Evolutionary conservation across 2,113 vertebrate genomes (phyloP).

Genomic region (Sceloporus undulatus): DNA sequence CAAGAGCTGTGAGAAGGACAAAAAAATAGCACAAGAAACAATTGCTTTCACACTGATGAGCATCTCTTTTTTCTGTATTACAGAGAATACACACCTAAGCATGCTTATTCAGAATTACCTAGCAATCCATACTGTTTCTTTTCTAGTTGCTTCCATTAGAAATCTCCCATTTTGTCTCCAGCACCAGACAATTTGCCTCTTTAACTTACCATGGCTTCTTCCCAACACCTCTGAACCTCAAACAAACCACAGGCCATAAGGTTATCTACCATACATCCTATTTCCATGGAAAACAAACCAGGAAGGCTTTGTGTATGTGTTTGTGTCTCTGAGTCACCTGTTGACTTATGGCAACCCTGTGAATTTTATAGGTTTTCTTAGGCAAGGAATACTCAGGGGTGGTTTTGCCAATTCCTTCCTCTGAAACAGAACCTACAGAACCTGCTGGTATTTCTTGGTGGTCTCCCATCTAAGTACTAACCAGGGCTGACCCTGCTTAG

Average conservation of each 20-base stretch:
- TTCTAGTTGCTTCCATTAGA: not conserved
- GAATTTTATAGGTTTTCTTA: no score
- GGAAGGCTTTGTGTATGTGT: no score
- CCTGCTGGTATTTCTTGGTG: no score
- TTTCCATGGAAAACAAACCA: not conserved
- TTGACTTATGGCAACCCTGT: no score
- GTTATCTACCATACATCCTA: constrained; percentile 17
- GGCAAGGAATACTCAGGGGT: no score
- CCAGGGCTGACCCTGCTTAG: no score
- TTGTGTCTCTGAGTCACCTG: no score
- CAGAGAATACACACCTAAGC: not conserved
- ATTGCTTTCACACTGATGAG: not conserved
- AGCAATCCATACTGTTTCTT: not conserved
- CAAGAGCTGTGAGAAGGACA: not conserved
- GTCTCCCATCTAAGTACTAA: no score
- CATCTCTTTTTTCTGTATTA: not conserved
- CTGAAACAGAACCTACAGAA: no score
- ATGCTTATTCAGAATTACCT: not conserved
- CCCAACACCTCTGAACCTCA: not conserved
- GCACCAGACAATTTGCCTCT: not conserved
- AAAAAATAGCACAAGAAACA: not conserved
- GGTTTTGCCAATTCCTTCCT: no score
- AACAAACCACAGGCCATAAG: not conserved
- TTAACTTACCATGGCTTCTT: not conserved
- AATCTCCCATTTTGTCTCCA: not conserved